phyloP scores from a whole-genome alignment of 2,888 invertebrate genomes.

The Meiosimyza platycephala region DNA sequence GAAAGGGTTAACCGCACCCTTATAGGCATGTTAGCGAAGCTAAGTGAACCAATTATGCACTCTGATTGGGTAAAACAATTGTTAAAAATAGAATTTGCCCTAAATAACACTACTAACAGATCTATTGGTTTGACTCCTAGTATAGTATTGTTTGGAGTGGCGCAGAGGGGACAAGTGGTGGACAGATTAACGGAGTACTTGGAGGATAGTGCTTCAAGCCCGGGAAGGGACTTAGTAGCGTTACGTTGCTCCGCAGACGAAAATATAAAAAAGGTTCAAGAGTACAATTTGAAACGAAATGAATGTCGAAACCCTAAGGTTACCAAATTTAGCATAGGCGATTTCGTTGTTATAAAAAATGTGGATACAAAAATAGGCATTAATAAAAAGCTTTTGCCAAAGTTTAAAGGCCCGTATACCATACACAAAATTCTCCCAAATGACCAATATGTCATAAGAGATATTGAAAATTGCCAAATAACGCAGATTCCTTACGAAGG shows the following conservation, averaged over 20 bases:
- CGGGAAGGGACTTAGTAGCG: too few species aligned
- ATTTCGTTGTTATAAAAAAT: conserved; percentile 4
- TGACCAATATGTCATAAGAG: neutral
- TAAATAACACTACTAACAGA: conserved; percentile 16
- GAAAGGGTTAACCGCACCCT: conserved; percentile 31
- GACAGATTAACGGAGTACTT: conserved; percentile 33
- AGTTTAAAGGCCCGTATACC: neutral
- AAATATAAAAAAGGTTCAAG: too few species aligned
- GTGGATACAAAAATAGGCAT: neutral
- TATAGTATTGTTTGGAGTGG: too few species aligned
- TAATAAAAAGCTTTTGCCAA: neutral
- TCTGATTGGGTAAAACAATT: conserved; percentile 37
- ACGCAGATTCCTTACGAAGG: too few species aligned
- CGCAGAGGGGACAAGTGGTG: conserved; percentile 14
- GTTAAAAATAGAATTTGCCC: conserved; percentile 31
- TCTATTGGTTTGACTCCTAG: too few species aligned
- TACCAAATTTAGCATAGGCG: neutral
- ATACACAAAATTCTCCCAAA: conserved; percentile 4
- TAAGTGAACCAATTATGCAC: conserved; percentile 31
- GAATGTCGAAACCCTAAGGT: neutral
- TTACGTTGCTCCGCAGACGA: too few species aligned
- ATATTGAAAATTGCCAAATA: neutral
- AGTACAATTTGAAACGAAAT: neutral
- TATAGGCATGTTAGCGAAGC: conserved; percentile 35
- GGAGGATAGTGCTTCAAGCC: too few species aligned